Base-by-base conservation (phyloP, 2,888 invertebrate species). In the Iselma pallidipennis region DNA sequence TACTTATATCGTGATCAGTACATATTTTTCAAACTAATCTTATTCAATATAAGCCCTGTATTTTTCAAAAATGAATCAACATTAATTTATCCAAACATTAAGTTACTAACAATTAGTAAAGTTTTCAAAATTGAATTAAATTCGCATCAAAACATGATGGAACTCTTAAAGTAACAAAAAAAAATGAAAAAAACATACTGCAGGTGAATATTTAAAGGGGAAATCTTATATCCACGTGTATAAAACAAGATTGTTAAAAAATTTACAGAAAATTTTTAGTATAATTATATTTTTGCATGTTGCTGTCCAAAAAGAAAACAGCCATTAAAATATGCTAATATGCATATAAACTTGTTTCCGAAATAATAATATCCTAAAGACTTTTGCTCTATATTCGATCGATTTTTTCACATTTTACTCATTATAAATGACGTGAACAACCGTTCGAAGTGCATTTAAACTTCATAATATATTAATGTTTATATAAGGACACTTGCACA, bases 271-370 rank as follows among this genome's bases (percentile, higher is more conserved):
- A 25, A 25, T 25, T 25, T 25, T 14, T 4, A 28, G 31, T 29
- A 23, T 52, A 52, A 52, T 52, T 52, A 52, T 52, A 33, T 23
- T 52, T 33, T 52, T 23, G 52, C 52, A 52, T 52, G 52, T 52
- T 33, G 52, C 10, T 23, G 52, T 25, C 19, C 23, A 21, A 45
- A 45, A 45, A 21, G 52, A 52, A 52, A 52, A 52, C 33, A 31
- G 16, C 21, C 52, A 52, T 52, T 52, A 33, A 52, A 52, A 31
- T 52, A 52, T 52, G 52, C 16, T 31, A 52, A 52, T 52, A 31
- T 19, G 28, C 6, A 10, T 23, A 33, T 52, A 52, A 52, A 52
- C 52, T 33, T 33, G 52, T 52, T 52, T 52, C 33, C 52, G 14
- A 52, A 52, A 52, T 28, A 52, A 52, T 33, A 29, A 52, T 33